Evolutionary conservation across 2,113 vertebrate genomes (phyloP), one percentile per base, ranked within the genome.

Genomic region (Dicentrarchus labrax): DNA sequence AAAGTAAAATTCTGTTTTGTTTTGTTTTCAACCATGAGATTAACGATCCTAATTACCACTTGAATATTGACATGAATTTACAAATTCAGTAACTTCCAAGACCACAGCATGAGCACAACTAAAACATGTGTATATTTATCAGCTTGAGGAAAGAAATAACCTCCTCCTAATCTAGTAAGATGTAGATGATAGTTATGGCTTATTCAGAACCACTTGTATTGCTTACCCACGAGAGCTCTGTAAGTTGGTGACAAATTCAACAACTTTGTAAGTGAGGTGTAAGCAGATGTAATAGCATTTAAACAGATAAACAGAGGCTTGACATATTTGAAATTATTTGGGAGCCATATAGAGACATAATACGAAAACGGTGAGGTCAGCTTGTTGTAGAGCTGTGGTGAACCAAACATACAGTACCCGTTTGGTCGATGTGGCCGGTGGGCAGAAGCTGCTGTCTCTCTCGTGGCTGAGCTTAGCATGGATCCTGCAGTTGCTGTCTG

Each of bases 321-420:
- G 48, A 56, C 11, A 48, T 45, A 8, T 30, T 60, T 51, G 6
- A 41, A 50, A 50, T 48, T 4, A 30, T 61, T 54, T 45, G 5
- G 30, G n/a, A 69, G 47, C 1, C 21, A 22, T 56, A 16, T 41
- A 30, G 4, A 43, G 45, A 16, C 13, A 38, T 45, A 39, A 50
- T 13, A 53, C 12, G 12, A 13, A 45, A 45, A 4, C 12, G 19
- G 5, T 50, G 43, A 62, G 54, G 71, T 77, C n/a, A 67, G 48
- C 50, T 22, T 47, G 36, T 54, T 39, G 21, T 61, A 22, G n/a
- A 41, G 19, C 13, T 68, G 19, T 70, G 50, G 19, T 56, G n/a
- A 68, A 68, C 76, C 50, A 84, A 30, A 72, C 47, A 61, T 22
- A 66, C 21, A 56, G 71, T 90, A 96, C 96, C 91, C 64, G 81